Evolutionary conservation across 2,113 vertebrate genomes (phyloP), one percentile per base, ranked within the genome.

Genomic region (Meles meles): DNA sequence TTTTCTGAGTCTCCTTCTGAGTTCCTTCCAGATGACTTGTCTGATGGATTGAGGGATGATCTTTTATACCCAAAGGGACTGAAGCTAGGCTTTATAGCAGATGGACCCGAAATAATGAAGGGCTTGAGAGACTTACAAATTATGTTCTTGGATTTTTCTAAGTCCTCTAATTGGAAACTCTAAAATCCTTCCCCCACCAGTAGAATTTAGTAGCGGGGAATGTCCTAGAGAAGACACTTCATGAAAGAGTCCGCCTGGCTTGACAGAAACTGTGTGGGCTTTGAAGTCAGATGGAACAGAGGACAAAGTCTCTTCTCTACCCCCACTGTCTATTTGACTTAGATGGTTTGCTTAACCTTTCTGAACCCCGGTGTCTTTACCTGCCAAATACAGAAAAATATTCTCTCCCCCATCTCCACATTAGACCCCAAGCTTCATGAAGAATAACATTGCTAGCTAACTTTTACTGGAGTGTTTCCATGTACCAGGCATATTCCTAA

Each of bases 301-400:
- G 77, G 55, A 65, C 17, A 7, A 93, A 95, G 91, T 88, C n/a
- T 83, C 65, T 34, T 55, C 74, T 71, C 69, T 25, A 37, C 39
- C 29, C 49, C n/a, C 65, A 7, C 74, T n/a, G 18, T 37, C 83
- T 93, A 25, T 93, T 92, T 97, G 88, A 88, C 63, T 92, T 84
- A 7, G 80, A 42, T 34, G 57, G 42, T 96, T 95, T 93, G 61
- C 42, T 77, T 88, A 89, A 90, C 87, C 84, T 97, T 61, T 61
- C 67, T 81, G 71, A 96, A 76, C 80, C 57, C 90, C 61, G 17
- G 92, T 65, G 95, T 84, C 34, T 95, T 94, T 67, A 69, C 61
- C 42, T 86, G 21, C 84, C 89, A 88, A 82, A 92, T 57, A 49
- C 52, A 87, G 61, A 49, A 27, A 95, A 52, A 86, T 77, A 82